Evolutionary conservation across 2,888 invertebrate species (phyloP), one percentile per base, ranked within the genome.

Genomic region (Drosophila meridiana): DNA sequence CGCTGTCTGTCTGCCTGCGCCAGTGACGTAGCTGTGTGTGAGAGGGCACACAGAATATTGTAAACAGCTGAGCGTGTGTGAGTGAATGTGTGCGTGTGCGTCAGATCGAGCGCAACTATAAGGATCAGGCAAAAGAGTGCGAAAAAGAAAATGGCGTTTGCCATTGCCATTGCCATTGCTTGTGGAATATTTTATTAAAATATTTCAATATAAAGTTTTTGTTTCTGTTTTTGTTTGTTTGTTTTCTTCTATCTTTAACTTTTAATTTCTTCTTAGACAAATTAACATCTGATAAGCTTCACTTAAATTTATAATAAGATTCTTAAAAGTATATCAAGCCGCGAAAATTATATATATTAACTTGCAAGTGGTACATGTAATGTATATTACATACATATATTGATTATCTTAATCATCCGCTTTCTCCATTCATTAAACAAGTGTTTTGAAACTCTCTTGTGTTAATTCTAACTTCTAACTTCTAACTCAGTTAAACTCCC

Each of bases 1-100:
- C 34, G 43, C 26, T 65, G 47, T 60, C 42, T 59, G 53, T 30
- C 38, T 43, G 30, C 30, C 43, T 52, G 36, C 14, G 14, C 28
- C 60, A 60, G 47, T 78, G 78, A 77, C 74, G 74, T 64, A 43
- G 14, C 9, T 42, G 8, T 20, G 8, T 28, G 67, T 11, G 56
- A 32, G 50, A 34, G 32, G 5, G 32, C 32, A 14, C 34, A 45
- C 32, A 34, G 9, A 58, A 59, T 11, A 30, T 9, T 45, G 34
- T 45, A 43, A 56, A 45, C 57, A 58, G 14, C 34, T 14, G 26
- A 45, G 32, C 0, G 34, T 30, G 50, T 14, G 36, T 26, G 36
- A 13, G 40, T 11, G 36, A 9, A n/a, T 13, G 36, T 32, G 42
- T 4, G 42, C 6, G 60, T 13, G 38, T n/a, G 20, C 28, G 20